Evolutionary conservation across 1,140 invertebrate genomes (phyloP).

Genomic region (Drosophila chauvacae): DNA sequence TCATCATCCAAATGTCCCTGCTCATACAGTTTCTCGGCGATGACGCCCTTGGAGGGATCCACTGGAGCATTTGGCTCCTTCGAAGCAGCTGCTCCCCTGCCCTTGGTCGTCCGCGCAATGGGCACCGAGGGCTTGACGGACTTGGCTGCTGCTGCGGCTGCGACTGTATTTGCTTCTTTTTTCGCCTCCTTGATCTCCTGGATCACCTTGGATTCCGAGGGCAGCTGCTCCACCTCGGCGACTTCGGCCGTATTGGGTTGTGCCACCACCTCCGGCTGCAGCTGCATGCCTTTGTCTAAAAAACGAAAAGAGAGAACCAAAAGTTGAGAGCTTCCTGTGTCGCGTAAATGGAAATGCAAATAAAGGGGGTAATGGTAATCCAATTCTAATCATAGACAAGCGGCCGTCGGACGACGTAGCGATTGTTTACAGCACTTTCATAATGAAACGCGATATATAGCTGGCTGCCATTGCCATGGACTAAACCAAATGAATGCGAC

Average conservation of each 20-base stretch:
- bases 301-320: conserved; percentile 13
- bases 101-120: conserved; percentile 38
- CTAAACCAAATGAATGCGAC: conserved; percentile 19
- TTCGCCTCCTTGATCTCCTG: conserved; percentile 55
- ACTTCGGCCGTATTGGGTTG: conserved; percentile 47
- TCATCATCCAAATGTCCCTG: conserved; percentile 87
- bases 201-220: conserved; percentile 54
- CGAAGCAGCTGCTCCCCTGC: conserved; percentile 9
- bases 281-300: conserved; percentile 60
- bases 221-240: conserved; percentile 17
- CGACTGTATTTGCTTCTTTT: conserved; percentile 13
- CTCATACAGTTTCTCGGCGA: conserved; percentile 87
- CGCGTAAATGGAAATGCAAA: conserved; percentile 11
- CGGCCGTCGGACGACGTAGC: neutral
- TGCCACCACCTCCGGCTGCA: conserved; percentile 43
- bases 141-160: neutral
- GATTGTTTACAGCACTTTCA: conserved; percentile 44
- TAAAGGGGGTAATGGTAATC: conserved; percentile 3
- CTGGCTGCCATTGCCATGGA: conserved; percentile 8
- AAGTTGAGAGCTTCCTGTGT: conserved; percentile 11
- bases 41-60: conserved; percentile 80
- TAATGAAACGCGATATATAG: conserved; percentile 33
- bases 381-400: conserved; percentile 24
- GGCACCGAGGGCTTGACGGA: conserved; percentile 34
- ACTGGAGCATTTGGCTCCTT: conserved; percentile 23